These are phyloP conservation scores for Paraplagusia blochii DNA, from an alignment of 2,113 vertebrate genomes.

Conservation along the genomic window DNA sequence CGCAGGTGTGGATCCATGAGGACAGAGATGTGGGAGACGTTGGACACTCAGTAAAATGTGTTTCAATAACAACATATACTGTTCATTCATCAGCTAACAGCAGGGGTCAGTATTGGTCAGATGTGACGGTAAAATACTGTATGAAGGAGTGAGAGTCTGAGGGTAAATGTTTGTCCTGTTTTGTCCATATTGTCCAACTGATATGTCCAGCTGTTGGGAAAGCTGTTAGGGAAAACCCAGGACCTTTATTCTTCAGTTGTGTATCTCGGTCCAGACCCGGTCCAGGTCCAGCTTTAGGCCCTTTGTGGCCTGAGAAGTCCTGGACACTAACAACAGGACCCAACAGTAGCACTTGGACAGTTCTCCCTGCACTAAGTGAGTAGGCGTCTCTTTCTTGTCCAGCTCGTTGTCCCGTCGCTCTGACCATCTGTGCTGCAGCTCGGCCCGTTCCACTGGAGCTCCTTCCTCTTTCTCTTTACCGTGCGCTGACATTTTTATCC, in stretches of 20 bases:
- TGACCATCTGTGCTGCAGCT: slow-evolving; percentile 56
- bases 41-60: too few relatives aligned
- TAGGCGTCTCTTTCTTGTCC: slow-evolving; percentile 47
- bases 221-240: too few relatives aligned
- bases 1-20: not conserved
- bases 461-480: slow-evolving; percentile 64
- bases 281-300: too few relatives aligned
- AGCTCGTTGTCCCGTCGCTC: slow-evolving; percentile 29
- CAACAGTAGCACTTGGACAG: slow-evolving; percentile 60
- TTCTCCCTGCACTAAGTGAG: slow-evolving; percentile 21
- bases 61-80: not conserved
- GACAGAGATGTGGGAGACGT: too few relatives aligned
- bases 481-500: slow-evolving; percentile 77
- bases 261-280: too few relatives aligned
- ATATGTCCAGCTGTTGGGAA: too few relatives aligned
- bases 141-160: too few relatives aligned
- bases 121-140: too few relatives aligned
- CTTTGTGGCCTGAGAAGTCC: slow-evolving; percentile 32
- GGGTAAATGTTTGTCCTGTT: too few relatives aligned
- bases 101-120: too few relatives aligned
- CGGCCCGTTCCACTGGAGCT: slow-evolving; percentile 42
- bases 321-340: slow-evolving; percentile 12
- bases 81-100: slow-evolving; percentile 24
- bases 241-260: too few relatives aligned
- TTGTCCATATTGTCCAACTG: too few relatives aligned